Base-by-base conservation (phyloP, 2,113 vertebrate species). In the Seriola aureovittata region DNA sequence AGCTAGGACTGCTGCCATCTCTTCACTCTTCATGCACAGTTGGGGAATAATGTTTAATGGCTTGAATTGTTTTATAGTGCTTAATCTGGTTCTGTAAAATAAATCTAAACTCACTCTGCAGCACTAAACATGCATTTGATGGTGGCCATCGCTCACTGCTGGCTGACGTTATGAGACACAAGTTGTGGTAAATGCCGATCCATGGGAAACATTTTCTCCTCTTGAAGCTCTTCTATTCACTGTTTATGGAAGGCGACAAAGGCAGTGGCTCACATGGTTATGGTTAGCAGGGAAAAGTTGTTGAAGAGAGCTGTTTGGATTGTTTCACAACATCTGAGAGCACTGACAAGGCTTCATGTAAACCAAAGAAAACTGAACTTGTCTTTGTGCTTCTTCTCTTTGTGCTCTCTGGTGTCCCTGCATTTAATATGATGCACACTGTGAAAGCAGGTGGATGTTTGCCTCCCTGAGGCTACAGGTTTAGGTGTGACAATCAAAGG, bases 231-330 rank as follows among this genome's bases (percentile, higher is more conserved):
- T 82, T 85, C 81, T 46, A 72, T 80, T 85, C 68, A 0, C 59
- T 81, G 85, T 90, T 89, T 79, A 87, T 82, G 60, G 71, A 86
- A 19, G 69, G 54, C 76, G 85, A 79, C 84, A 81, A 82, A 89
- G 78, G 77, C 77, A 36, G 58, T 16, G 71, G 55, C 83, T 88
- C 83, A 90, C 90, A 90, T 91, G 88, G 85, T 87, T 83, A 85
- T 86, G 71, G 74, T 91, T 91, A 92, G 82, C 21, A 29, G 85
- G 55, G 71, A 48, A 70, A 52, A 68, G 71, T 50, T 86, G 52
- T 71, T 58, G 66, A 84, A 40, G 69, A 81, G 63, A 87, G 58
- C 9, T 23, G 63, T 48, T 57, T 25, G 29, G 29, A 10, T 78
- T 75, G 62, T 80, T 81, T 88, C 77, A 58, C 69, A 84, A 82